phyloP scores from a whole-genome alignment of 2,888 invertebrate genomes.

The Phaedon cochleariae region DNA sequence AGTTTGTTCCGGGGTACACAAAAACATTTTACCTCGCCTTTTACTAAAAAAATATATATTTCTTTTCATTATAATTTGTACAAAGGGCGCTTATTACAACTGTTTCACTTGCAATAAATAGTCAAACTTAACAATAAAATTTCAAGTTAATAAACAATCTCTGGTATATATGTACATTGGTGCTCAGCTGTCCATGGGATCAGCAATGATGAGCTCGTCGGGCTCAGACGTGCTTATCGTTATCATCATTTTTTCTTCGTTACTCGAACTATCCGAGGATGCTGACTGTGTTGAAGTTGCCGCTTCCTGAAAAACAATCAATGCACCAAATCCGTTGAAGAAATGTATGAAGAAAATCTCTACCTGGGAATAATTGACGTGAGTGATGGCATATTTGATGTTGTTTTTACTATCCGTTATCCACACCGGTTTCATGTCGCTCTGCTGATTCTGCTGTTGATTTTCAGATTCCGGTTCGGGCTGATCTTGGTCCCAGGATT shows the following conservation, averaged over 20 bases:
- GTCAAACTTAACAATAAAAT: constrained; percentile 18
- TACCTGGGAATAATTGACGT: constrained; percentile 63
- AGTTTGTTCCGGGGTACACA: no score
- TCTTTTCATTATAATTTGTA: constrained; percentile 1
- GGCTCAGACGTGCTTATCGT: constrained; percentile 71
- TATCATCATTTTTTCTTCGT: constrained; percentile 81
- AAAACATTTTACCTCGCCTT: neutral
- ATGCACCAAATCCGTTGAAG: no score
- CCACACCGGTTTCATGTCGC: constrained; percentile 56
- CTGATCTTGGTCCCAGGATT: constrained; percentile 44
- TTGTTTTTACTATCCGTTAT: constrained; percentile 59
- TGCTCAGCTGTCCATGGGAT: constrained; percentile 63
- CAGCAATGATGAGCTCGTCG: constrained; percentile 61
- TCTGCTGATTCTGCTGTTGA: constrained; percentile 28
- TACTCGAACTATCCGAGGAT: constrained; percentile 74
- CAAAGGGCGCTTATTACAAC: constrained; percentile 9
- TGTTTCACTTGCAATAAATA: constrained; percentile 6
- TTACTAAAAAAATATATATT: constrained; percentile 8
- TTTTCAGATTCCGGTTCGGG: constrained; percentile 38
- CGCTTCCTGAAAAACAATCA: constrained; percentile 66
- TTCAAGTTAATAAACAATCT: constrained; percentile 34
- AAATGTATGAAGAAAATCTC: neutral
- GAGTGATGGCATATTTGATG: constrained; percentile 61
- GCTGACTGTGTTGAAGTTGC: constrained; percentile 79
- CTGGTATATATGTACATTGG: constrained; percentile 32